Evolutionary conservation across 1,140 invertebrate genomes (phyloP).

Genomic region (Leguminivora glycinivorella): DNA sequence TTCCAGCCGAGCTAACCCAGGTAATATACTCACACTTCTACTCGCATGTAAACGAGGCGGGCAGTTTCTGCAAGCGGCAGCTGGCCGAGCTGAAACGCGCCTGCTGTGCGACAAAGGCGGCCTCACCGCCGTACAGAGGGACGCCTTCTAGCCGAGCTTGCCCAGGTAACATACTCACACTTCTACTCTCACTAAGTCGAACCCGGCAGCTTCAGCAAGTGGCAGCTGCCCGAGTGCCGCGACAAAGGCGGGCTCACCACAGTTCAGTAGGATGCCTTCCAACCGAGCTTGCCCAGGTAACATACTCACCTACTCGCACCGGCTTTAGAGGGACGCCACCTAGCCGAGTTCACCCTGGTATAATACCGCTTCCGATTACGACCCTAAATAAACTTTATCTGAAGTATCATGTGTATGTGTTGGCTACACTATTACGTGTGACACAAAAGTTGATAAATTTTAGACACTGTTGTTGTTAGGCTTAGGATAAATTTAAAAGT

Average conservation of each 20-base stretch:
- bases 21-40: too few relatives aligned
- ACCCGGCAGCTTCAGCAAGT: slow-evolving; percentile 81
- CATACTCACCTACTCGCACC: slow-evolving; percentile 83
- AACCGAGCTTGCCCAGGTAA: slow-evolving; percentile 72
- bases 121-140: slow-evolving; percentile 66
- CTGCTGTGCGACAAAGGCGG: slow-evolving; percentile 88
- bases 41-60: slow-evolving; percentile 79
- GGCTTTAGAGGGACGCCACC: slow-evolving; percentile 82
- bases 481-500: too few relatives aligned
- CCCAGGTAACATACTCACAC: too few relatives aligned
- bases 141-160: slow-evolving; percentile 76
- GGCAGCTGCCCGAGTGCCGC: slow-evolving; percentile 85
- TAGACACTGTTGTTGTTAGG: too few relatives aligned
- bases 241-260: slow-evolving; percentile 82
- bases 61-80: slow-evolving; percentile 82
- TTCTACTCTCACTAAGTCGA: slow-evolving; percentile 78
- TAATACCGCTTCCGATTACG: too few relatives aligned
- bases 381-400: too few relatives aligned
- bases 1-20: too few relatives aligned
- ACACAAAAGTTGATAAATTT: too few relatives aligned
- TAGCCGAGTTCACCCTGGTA: slow-evolving; percentile 84
- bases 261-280: slow-evolving; percentile 77
- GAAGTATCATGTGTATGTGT: too few relatives aligned
- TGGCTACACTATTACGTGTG: too few relatives aligned
- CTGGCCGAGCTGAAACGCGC: slow-evolving; percentile 82